Evolutionary conservation across 2,888 invertebrate genomes (phyloP).

Genomic region (Eurytoma adleriae): DNA sequence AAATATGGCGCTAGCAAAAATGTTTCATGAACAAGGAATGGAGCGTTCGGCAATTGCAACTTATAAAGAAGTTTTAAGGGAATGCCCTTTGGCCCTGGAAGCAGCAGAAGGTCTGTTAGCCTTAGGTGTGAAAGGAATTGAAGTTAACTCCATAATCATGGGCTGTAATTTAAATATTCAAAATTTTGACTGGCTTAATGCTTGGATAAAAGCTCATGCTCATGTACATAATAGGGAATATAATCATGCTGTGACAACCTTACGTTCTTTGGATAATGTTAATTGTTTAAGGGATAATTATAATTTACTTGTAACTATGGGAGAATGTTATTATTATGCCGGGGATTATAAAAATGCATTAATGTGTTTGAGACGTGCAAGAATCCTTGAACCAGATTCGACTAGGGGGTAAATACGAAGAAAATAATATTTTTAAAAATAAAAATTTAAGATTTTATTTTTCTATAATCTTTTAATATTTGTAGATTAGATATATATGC

Average conservation of each 20-base stretch:
- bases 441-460: slow-evolving; percentile 57
- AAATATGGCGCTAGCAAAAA: slow-evolving; percentile 86
- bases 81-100: slow-evolving; percentile 86
- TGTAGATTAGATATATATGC: slow-evolving; percentile 82
- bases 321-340: slow-evolving; percentile 84
- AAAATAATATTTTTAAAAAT: slow-evolving; percentile 7
- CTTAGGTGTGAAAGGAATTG: slow-evolving; percentile 84
- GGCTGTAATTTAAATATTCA: slow-evolving; percentile 76
- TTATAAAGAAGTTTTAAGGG: slow-evolving; percentile 87
- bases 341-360: slow-evolving; percentile 84
- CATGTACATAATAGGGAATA: slow-evolving; percentile 84
- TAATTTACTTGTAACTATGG: slow-evolving; percentile 82
- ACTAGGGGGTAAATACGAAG: slow-evolving; percentile 68
- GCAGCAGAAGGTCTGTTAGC: slow-evolving; percentile 85
- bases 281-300: slow-evolving; percentile 83
- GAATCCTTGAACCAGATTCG: slow-evolving; percentile 71
- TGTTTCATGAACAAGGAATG: slow-evolving; percentile 84
- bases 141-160: slow-evolving; percentile 85
- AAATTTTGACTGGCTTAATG: slow-evolving; percentile 78
- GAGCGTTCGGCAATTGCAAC: slow-evolving; percentile 85
- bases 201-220: slow-evolving; percentile 82
- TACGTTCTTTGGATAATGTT: slow-evolving; percentile 82
- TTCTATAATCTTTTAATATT: slow-evolving; percentile 38
- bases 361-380: slow-evolving; percentile 76
- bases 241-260: slow-evolving; percentile 81